phyloP scores from a whole-genome alignment of 64 coral and sea anemone species.

The Montipora foliosa region DNA sequence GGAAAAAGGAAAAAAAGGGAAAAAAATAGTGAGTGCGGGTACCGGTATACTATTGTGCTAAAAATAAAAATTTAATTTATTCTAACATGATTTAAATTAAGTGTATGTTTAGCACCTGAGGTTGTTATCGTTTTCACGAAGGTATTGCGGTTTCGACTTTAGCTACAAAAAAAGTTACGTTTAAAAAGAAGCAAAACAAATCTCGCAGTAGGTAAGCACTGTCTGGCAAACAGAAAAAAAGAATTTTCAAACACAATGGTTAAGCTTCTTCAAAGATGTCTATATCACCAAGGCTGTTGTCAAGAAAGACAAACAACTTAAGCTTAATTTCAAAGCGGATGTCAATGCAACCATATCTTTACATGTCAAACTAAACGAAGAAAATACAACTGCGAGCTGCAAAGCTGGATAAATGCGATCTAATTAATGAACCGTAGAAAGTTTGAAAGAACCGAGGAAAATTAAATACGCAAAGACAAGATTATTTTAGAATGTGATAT shows the following conservation, averaged over 20 bases:
- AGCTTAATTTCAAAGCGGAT: too few relatives aligned
- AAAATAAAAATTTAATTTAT: too few relatives aligned
- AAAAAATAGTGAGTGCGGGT: too few relatives aligned
- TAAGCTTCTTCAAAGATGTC: not conserved
- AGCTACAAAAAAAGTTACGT: too few relatives aligned
- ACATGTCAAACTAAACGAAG: too few relatives aligned
- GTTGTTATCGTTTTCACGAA: too few relatives aligned
- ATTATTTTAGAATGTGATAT: not conserved
- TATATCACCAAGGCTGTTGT: not conserved
- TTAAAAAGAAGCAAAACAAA: not conserved
- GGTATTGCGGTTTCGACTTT: too few relatives aligned
- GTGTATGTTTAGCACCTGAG: too few relatives aligned
- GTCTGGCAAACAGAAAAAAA: conserved; percentile 33
- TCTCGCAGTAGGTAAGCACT: not conserved
- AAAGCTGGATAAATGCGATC: not conserved
- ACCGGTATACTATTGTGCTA: too few relatives aligned
- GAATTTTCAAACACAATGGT: conserved; percentile 14
- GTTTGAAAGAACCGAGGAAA: conserved; percentile 12
- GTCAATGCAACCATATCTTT: too few relatives aligned
- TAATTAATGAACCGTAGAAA: not conserved
- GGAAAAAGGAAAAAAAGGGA: too few relatives aligned
- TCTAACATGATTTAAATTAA: too few relatives aligned
- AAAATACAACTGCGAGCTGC: not conserved
- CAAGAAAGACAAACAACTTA: not conserved
- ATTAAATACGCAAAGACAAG: not conserved